Evolutionary conservation across 1,140 invertebrate genomes (phyloP).

Genomic region (Cylas formicarius): DNA sequence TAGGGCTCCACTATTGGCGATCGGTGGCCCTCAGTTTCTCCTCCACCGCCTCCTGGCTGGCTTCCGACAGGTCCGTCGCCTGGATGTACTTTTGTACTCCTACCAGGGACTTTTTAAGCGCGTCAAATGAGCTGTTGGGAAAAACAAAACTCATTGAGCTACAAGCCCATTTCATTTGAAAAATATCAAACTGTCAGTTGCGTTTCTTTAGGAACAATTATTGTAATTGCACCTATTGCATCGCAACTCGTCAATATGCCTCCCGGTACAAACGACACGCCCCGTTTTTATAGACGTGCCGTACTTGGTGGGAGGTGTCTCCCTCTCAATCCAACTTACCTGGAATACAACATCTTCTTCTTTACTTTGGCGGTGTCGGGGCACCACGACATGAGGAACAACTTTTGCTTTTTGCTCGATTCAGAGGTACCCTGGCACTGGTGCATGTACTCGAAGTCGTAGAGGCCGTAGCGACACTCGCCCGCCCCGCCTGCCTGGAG

Average conservation of each 20-base stretch:
- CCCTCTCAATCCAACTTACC: slow-evolving; percentile 36
- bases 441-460: slow-evolving; percentile 93
- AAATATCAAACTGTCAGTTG: slow-evolving; percentile 3
- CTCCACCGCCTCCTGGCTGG: slow-evolving; percentile 83
- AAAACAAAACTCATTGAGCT: slow-evolving; percentile 14
- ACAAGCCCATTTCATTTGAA: background rate
- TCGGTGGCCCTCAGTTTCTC: slow-evolving; percentile 87
- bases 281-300: background rate
- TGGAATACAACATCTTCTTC: slow-evolving; percentile 99
- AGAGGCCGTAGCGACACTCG: slow-evolving; percentile 91
- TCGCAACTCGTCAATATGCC: background rate
- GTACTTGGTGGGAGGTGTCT: slow-evolving; percentile 1
- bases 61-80: slow-evolving; percentile 86
- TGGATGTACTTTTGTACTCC: slow-evolving; percentile 97
- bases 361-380: slow-evolving; percentile 95
- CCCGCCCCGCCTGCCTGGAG: slow-evolving; percentile 81
- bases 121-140: slow-evolving; percentile 79
- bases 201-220: slow-evolving; percentile 1
- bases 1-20: slow-evolving; percentile 61
- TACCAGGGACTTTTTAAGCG: slow-evolving; percentile 89
- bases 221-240: slow-evolving; percentile 1
- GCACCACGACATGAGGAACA: slow-evolving; percentile 96
- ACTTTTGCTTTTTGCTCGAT: slow-evolving; percentile 89
- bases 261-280: slow-evolving; percentile 1
- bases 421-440: slow-evolving; percentile 90